Base-by-base conservation (phyloP, 2,888 invertebrate genomes). In the Rhagophthalmus giganteus region DNA sequence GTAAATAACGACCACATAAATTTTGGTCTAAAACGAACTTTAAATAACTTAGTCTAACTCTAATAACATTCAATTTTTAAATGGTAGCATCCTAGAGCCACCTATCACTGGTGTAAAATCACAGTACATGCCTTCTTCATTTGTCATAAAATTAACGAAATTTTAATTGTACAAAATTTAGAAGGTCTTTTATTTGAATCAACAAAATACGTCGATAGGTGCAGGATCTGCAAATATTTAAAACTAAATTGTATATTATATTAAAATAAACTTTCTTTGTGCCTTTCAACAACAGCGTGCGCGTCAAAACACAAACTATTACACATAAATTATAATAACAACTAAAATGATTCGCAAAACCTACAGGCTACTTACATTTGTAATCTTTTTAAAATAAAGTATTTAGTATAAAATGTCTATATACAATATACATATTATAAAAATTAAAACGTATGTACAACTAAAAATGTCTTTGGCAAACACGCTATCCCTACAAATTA, bases 381-480 rank as follows among this genome's bases (percentile, higher is more conserved):
- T 24, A 33, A 8, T 35, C 37, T 37, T 25, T 25, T 33, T 42
- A 45, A 37, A 30, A 30, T 38, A 45, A 37, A 37, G n/a, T 37
- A 45, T 12, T 14, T 38, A 25, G 45, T 45, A 45, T 45, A 45
- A 45, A 45, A 45, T 31, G 45, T 31, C 31, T 41, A 41, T 45
- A 31, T 45, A 45, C 45, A 45, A 45, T 45, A 30, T 45, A 45
- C 37, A 45, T 42, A 33, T 39, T 26, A 47, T 34, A 40, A 33
- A 50, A 58, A 46, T 25, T 27, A 40, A 42, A 52, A 50, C 35
- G 48, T 52, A 57, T 55, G 30, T 60, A 61, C 56, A 64, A 51
- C 50, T 42, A 48, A 58, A 60, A 66, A 52, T 62, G 69, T 70
- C 70, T 70, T 70, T 70, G 69, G 69, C 63, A 66, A 62, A 60